Percentiles rank a stretch among this genome's conserved stretches.
Evolutionary conservation across 2,113 vertebrate genomes (phyloP).

Genomic region (Paracyprichromis sp.): DNA sequence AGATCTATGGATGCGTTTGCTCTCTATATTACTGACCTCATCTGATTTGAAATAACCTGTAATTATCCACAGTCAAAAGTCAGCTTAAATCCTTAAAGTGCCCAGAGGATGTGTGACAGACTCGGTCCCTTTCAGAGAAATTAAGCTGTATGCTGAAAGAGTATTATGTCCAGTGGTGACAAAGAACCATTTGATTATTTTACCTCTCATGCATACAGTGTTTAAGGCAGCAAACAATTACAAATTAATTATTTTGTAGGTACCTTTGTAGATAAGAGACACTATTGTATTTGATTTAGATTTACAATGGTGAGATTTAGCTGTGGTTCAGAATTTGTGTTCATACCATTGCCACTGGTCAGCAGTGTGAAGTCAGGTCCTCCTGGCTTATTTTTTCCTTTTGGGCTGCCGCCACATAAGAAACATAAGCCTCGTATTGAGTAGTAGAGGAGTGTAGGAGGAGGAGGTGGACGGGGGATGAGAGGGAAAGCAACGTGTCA

Average conservation of each 20-base stretch:
- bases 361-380: not conserved
- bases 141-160: not conserved
- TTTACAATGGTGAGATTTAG: not conserved
- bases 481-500: slow-evolving; percentile 15
- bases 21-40: not conserved
- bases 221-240: not conserved
- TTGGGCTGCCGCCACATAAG: slow-evolving; percentile 1
- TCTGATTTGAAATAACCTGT: not conserved
- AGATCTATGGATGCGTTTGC: not conserved
- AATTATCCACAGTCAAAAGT: not conserved
- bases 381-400: not conserved
- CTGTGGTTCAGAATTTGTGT: not conserved
- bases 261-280: not conserved
- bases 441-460: not conserved
- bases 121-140: not conserved
- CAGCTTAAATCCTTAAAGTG: not conserved
- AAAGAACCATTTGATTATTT: not conserved
- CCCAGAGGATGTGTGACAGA: not conserved
- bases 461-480: not conserved
- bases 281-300: not conserved
- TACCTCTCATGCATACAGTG: not conserved
- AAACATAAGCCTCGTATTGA: slow-evolving; percentile 15
- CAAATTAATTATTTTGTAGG: not conserved
- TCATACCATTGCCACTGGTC: not conserved
- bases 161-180: not conserved